Evolutionary conservation across 2,113 vertebrate species (phyloP).

Genomic region (Desmodus rotundus): DNA sequence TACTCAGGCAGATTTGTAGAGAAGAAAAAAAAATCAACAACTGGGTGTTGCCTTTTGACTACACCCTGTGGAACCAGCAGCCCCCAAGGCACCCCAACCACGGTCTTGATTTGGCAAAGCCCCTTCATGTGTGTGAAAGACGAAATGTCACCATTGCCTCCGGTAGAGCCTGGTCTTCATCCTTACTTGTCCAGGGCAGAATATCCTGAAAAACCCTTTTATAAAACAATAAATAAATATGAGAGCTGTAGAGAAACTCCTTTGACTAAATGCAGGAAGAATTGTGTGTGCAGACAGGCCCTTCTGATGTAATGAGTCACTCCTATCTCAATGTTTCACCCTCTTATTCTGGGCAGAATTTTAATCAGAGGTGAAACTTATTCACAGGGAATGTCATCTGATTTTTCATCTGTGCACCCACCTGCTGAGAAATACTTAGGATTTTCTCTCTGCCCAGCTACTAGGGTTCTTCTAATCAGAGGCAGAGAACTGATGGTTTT

Average conservation of each 20-base stretch:
- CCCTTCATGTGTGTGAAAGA: background rate
- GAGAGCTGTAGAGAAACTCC: background rate
- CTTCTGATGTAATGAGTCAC: constrained; percentile 42
- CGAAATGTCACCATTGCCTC: background rate
- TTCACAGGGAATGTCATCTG: background rate
- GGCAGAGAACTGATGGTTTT: background rate
- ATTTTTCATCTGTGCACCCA: constrained; percentile 3
- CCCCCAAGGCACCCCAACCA: accelerated
- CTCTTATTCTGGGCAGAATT: constrained; percentile 28
- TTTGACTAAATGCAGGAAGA: background rate
- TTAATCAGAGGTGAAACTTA: constrained; percentile 50
- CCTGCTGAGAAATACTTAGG: constrained; percentile 33
- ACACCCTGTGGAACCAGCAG: background rate
- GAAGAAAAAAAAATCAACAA: background rate
- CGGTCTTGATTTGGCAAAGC: background rate
- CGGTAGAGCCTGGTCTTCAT: background rate
- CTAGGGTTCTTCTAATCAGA: constrained; percentile 3
- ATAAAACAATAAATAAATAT: background rate
- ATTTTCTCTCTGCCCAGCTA: background rate
- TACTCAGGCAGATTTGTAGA: background rate
- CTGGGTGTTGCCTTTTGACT: background rate
- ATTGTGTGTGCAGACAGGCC: background rate
- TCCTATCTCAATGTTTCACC: background rate
- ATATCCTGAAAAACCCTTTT: background rate
- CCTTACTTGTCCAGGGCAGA: background rate